Evolutionary conservation across 2,113 vertebrate species (phyloP).

Genomic region (Megaceryle maxima): DNA sequence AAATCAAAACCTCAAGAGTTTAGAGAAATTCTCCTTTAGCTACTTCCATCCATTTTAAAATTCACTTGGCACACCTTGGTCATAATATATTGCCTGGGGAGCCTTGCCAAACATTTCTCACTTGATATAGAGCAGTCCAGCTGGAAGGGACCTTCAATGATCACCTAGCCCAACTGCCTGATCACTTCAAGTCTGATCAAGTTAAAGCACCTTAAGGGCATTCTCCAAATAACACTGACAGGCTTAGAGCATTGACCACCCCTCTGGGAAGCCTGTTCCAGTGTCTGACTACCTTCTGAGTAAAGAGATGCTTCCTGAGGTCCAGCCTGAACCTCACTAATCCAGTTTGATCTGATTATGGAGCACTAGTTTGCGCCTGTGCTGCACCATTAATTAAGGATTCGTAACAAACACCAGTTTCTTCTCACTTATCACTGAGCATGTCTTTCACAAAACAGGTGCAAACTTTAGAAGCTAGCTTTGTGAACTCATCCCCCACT

Average conservation of each 20-base stretch:
- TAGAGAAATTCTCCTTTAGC: background rate
- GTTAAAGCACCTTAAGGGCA: background rate
- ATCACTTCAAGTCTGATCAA: background rate
- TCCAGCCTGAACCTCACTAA: background rate
- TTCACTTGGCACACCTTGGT: background rate
- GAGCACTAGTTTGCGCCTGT: background rate
- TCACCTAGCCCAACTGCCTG: background rate
- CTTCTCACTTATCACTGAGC: background rate
- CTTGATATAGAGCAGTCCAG: background rate
- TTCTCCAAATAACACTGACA: background rate
- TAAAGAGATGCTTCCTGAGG: background rate
- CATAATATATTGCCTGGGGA: background rate
- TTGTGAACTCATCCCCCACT: background rate
- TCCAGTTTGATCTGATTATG: background rate
- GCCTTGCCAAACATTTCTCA: background rate
- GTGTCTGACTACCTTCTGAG: background rate
- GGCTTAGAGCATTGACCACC: background rate
- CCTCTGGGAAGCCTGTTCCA: background rate
- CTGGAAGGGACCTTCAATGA: fast-evolving
- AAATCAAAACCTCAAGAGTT: background rate
- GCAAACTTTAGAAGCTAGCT: background rate
- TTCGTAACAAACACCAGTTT: background rate
- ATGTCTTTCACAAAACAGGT: background rate
- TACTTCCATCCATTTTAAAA: background rate
- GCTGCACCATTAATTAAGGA: background rate